Evolutionary conservation across 2,888 invertebrate genomes (phyloP).

Genomic region (Drosophila paranaensis): DNA sequence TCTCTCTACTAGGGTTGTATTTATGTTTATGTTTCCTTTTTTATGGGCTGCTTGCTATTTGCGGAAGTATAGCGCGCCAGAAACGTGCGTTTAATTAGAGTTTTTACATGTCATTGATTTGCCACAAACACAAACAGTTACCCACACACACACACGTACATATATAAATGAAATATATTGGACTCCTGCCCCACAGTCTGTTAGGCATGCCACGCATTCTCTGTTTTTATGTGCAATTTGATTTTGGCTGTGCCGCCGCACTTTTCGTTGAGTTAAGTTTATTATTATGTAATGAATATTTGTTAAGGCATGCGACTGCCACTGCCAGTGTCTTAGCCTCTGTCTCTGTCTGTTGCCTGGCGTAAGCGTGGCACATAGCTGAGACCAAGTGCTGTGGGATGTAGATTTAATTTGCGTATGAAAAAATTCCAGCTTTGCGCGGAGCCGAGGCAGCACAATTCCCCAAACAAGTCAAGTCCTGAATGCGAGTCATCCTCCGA

Average conservation of each 20-base stretch:
- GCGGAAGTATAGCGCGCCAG: constrained; percentile 39
- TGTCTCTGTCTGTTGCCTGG: constrained; percentile 11
- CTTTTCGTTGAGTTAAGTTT: constrained; percentile 71
- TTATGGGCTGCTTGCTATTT: constrained; percentile 35
- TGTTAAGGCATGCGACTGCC: constrained; percentile 51
- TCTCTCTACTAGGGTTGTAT: constrained; percentile 16
- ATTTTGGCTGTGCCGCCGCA: constrained; percentile 54
- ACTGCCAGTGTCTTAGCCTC: not conserved
- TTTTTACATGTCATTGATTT: constrained; percentile 78
- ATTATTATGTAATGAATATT: constrained; percentile 78
- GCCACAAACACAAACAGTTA: constrained; percentile 42
- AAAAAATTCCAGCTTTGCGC: constrained; percentile 61
- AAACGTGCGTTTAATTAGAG: constrained; percentile 77
- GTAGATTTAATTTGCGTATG: constrained; percentile 77
- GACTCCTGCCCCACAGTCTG: not conserved
- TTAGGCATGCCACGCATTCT: constrained; percentile 42
- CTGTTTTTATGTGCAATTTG: constrained; percentile 58
- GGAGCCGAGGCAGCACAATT: constrained; percentile 48
- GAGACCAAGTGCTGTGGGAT: constrained; percentile 48
- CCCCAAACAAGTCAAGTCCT: constrained; percentile 65
- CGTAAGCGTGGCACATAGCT: constrained; percentile 42
- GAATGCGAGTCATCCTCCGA: constrained; percentile 33
- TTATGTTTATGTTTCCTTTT: constrained; percentile 19
- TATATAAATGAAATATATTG: constrained; percentile 34
- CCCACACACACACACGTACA: constrained; percentile 26